Percentiles rank a stretch among this genome's conserved stretches.
Evolutionary conservation across 2,113 vertebrate genomes (phyloP).

Genomic region (Arvicanthis niloticus): DNA sequence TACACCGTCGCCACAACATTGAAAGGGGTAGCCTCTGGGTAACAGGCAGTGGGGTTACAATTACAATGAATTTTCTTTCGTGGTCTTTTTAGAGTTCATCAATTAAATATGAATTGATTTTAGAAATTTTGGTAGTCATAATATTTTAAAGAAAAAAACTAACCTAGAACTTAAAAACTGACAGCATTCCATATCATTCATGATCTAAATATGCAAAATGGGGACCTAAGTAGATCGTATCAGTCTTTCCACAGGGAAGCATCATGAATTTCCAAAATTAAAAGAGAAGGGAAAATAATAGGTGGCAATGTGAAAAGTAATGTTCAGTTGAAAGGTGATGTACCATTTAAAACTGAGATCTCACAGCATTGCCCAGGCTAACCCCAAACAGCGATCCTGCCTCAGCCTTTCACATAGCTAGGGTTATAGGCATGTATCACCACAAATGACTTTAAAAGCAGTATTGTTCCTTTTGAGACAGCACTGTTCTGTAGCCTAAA

Average conservation of each 20-base stretch:
- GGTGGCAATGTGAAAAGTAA: neutral
- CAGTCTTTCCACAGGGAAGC: neutral
- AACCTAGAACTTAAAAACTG: conserved; percentile 17
- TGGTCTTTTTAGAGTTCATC: neutral
- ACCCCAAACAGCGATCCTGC: neutral
- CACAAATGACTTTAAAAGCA: neutral
- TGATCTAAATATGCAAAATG: neutral
- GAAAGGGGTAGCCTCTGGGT: neutral
- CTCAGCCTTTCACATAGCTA: neutral
- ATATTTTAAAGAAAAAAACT: conserved; percentile 11
- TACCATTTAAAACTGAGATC: neutral
- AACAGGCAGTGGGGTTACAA: neutral
- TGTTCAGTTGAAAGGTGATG: no score
- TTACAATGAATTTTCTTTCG: neutral
- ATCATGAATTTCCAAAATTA: neutral
- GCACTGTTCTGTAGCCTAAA: neutral
- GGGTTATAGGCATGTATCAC: neutral
- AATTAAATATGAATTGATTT: conserved; percentile 31
- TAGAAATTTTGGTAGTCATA: conserved; percentile 39
- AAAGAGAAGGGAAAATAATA: neutral
- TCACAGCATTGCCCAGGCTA: neutral
- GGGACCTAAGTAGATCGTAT: neutral
- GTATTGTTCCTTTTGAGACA: neutral
- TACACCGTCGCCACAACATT: neutral
- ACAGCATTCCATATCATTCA: neutral